Evolutionary conservation across 2,113 vertebrate species (phyloP), one percentile per base, ranked within the genome.

Genomic region (Piprites chloris): DNA sequence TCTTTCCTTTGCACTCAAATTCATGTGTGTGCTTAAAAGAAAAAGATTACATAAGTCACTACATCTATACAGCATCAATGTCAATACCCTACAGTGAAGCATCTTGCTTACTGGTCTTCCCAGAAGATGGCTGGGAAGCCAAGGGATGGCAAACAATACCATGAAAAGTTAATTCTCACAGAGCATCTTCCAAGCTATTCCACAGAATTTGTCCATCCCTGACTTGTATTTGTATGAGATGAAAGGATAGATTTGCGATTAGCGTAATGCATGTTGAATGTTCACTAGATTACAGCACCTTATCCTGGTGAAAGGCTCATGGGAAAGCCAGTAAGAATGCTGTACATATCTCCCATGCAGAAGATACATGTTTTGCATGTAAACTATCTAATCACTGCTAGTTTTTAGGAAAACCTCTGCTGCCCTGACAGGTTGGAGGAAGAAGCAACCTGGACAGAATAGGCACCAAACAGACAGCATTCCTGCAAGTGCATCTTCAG

Each of bases 291-390:
- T 35, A 44, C 46, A 42, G 52, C 35, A 68, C 42, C 39, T 55
- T 81, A 30, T 58, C 53, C 56, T n/a, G 21, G 9, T 68, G 72
- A 81, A 19, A 56, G 46, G 37, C 30, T 61, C 15, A 28, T 5
- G 14, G 16, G 10, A 67, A 89, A 55, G 19, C 3, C 39, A 72
- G 9, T 10, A 71, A 83, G 37, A 91, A 66, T n/a, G 17, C 13
- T 73, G 23, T 11, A 41, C 9, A 0, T 6, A 44, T 17, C 49
- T 55, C 35, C 37, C 3, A 7, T 2, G 33, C 1, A 87, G 33
- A 85, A 73, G 8, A 61, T 14, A 10, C 3, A 49, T 0, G 0
- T 42, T 81, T 82, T 69, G 23, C 41, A n/a, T 9, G 3, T 46
- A 85, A 67, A 35, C 32, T 39, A 20, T 49, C 47, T 85, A 72